Evolutionary conservation across 2,888 invertebrate genomes (phyloP).

Genomic region (Tipula vernalis): DNA sequence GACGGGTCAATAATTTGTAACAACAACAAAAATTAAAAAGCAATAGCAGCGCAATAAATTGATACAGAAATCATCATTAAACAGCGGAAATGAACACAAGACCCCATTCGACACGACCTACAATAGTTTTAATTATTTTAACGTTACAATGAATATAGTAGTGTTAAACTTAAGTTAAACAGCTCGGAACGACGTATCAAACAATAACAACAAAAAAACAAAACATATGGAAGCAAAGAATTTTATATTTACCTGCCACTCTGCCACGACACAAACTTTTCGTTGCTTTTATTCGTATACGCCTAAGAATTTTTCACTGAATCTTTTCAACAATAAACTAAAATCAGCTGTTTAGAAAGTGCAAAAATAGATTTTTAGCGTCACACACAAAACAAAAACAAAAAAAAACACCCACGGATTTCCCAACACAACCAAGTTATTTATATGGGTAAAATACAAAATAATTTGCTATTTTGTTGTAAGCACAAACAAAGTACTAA

Average conservation of each 20-base stretch:
- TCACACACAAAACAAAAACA: not conserved
- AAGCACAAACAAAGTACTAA: not conserved
- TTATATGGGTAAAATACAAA: not conserved
- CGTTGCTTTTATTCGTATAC: too few species aligned
- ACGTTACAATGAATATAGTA: not conserved
- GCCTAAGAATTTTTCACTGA: not conserved
- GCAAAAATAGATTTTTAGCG: not conserved
- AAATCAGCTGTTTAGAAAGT: not conserved
- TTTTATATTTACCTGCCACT: not conserved
- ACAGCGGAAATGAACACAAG: not conserved
- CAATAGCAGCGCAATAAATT: not conserved
- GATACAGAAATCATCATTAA: not conserved
- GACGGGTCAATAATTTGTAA: too few species aligned
- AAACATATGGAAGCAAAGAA: not conserved
- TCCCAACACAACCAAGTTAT: not conserved
- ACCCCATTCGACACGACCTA: too few species aligned
- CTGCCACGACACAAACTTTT: not conserved
- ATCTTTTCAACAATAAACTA: not conserved
- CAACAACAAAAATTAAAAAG: too few species aligned
- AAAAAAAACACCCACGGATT: not conserved
- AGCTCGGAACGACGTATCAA: not conserved
- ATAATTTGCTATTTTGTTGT: not conserved
- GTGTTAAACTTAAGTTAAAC: not conserved
- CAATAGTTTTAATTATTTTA: not conserved
- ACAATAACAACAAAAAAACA: not conserved